A percentile compares a stretch with the other conserved stretches of the same genome.
Conservation (phyloP, 2,113 vertebrate species). For the Eublepharis macularius region DNA sequence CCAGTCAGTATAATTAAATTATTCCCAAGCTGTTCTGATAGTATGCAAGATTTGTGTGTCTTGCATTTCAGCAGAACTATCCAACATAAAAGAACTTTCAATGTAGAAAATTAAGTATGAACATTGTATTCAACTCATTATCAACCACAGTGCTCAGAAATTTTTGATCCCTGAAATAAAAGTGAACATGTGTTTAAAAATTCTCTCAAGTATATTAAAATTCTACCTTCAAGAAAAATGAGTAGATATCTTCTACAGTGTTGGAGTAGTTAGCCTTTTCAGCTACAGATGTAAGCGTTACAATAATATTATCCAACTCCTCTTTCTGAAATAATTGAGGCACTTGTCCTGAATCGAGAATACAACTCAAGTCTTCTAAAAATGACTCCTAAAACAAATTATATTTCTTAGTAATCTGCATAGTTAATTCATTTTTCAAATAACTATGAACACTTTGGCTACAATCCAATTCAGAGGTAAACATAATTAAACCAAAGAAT, state of each 20-base stretch:
- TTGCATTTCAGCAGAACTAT: no score
- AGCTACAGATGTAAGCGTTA: constrained; percentile 31
- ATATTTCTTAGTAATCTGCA: not conserved
- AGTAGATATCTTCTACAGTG: constrained; percentile 40
- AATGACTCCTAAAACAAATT: constrained; percentile 54
- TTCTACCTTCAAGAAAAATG: constrained; percentile 67
- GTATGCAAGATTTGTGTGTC: no score
- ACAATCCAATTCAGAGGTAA: not conserved
- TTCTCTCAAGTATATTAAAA: not conserved
- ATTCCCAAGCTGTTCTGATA: no score
- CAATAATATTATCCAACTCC: constrained; percentile 56
- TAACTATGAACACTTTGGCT: not conserved
- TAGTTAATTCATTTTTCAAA: not conserved
- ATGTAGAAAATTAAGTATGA: no score
- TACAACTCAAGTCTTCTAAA: constrained; percentile 64
- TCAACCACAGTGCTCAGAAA: no score
- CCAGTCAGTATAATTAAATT: no score
- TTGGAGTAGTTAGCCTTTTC: constrained; percentile 24
- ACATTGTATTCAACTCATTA: no score
- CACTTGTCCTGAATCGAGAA: constrained; percentile 59
- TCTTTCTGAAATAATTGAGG: constrained; percentile 65
- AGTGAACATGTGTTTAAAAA: not conserved
- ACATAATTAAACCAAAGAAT: not conserved
- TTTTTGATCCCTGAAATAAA: not conserved
- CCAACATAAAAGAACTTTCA: no score